Conservation (phyloP, 2,113 vertebrate species). For the Nothocercus julius region DNA sequence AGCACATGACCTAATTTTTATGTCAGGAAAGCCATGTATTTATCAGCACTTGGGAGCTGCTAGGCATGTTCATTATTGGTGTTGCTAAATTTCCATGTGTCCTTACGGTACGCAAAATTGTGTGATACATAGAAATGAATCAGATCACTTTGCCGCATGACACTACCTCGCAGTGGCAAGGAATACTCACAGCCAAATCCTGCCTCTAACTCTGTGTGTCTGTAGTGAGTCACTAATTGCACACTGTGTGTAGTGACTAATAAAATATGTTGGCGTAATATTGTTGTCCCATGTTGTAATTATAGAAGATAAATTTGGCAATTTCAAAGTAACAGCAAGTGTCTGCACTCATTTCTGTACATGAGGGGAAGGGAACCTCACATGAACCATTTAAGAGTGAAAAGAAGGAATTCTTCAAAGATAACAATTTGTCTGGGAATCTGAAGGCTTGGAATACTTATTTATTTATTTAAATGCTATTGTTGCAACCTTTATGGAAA, state of each 20-base stretch:
- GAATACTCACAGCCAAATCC: background rate
- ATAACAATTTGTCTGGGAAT: background rate
- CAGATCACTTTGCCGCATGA: background rate
- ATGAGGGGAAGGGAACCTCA: background rate
- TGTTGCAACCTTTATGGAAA: background rate
- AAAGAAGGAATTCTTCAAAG: background rate
- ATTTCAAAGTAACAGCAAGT: slow-evolving; percentile 34
- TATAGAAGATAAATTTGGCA: slow-evolving; percentile 41
- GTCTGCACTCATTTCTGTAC: background rate
- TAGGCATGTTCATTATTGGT: background rate
- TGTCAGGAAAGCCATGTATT: background rate
- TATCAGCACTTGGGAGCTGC: background rate
- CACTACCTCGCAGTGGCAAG: slow-evolving; percentile 19
- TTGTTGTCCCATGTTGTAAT: slow-evolving; percentile 52
- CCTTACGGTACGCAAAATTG: background rate
- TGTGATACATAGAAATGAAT: background rate
- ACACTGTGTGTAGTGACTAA: slow-evolving; percentile 54
- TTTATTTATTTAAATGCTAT: background rate
- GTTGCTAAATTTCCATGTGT: background rate
- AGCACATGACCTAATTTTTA: background rate
- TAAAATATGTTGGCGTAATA: slow-evolving; percentile 68
- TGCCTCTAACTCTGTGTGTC: slow-evolving; percentile 16
- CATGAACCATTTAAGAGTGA: background rate
- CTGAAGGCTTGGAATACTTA: background rate
- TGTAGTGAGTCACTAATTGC: slow-evolving; percentile 69